These are phyloP conservation scores for Heliopora coerulea DNA, from an alignment of 92 coral and sea anemone species.

Conservation along the genomic window DNA sequence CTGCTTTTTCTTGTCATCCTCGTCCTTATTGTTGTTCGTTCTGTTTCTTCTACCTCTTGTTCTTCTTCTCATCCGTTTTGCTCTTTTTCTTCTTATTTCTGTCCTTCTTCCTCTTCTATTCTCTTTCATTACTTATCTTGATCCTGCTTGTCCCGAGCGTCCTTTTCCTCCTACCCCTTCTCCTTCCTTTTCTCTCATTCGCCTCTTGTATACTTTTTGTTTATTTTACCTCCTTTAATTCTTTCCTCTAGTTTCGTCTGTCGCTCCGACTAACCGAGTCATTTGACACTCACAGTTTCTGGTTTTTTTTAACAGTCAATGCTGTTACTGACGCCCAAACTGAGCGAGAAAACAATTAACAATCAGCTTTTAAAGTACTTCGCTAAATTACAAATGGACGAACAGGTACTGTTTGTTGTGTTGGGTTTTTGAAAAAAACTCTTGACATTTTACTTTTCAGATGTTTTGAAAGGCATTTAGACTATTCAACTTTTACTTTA, in stretches of 20 bases:
- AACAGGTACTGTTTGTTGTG: constrained; percentile 62
- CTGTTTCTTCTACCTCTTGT: not conserved
- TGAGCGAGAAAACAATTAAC: constrained; percentile 89
- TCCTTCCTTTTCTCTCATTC: not conserved
- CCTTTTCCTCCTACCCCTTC: not conserved
- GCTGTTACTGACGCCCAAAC: constrained; percentile 85
- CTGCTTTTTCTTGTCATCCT: not conserved
- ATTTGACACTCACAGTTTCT: not conserved
- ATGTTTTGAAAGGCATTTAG: too few relatives aligned
- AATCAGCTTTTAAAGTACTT: constrained; percentile 83
- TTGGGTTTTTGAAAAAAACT: too few relatives aligned
- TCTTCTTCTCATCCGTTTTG: not conserved
- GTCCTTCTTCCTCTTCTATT: not conserved
- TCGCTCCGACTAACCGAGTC: too few relatives aligned
- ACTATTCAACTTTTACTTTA: too few relatives aligned
- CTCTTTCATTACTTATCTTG: not conserved
- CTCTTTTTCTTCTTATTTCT: not conserved
- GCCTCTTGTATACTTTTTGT: not conserved
- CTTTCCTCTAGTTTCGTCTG: not conserved
- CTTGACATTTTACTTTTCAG: too few relatives aligned
- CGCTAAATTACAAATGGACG: constrained; percentile 97
- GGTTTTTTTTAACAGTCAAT: constrained; percentile 61
- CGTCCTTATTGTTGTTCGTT: not conserved
- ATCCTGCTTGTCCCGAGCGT: not conserved
- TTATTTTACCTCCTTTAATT: not conserved